Conservation (phyloP, 2,888 invertebrate species). For the Mythimna pallens region DNA sequence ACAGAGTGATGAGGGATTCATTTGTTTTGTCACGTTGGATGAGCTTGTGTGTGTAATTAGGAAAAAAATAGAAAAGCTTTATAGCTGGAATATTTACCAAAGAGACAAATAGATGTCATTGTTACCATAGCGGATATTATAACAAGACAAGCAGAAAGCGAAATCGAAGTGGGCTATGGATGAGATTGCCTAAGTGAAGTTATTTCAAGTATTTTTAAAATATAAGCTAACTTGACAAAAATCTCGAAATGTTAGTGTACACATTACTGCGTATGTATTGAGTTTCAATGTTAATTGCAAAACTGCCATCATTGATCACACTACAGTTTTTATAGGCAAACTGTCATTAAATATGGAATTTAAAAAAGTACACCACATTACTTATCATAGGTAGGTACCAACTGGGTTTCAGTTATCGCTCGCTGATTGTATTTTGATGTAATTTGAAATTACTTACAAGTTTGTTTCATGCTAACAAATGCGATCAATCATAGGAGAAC, state of each 20-base stretch:
- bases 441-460: slow-evolving; percentile 50
- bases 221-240: background rate
- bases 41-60: slow-evolving; percentile 18
- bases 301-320: background rate
- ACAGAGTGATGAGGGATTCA: slow-evolving; percentile 56
- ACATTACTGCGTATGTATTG: no score
- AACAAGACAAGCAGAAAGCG: background rate
- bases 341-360: background rate
- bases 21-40: slow-evolving; percentile 47
- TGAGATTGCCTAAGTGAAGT: background rate
- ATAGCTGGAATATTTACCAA: background rate
- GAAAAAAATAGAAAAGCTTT: slow-evolving; percentile 9
- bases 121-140: background rate
- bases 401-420: slow-evolving; percentile 41
- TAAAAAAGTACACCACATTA: slow-evolving; percentile 24
- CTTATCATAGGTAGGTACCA: background rate
- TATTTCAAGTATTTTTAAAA: background rate
- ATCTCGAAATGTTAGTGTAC: background rate
- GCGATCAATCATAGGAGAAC: slow-evolving; percentile 65
- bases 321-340: background rate
- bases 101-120: background rate
- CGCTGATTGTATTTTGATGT: slow-evolving; percentile 24
- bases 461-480: slow-evolving; percentile 58
- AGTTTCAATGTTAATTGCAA: background rate
- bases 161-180: background rate